These are phyloP conservation scores for Steatocranus sp. DNA, from an alignment of 2,797 vertebrate species.

Conservation along the genomic window DNA sequence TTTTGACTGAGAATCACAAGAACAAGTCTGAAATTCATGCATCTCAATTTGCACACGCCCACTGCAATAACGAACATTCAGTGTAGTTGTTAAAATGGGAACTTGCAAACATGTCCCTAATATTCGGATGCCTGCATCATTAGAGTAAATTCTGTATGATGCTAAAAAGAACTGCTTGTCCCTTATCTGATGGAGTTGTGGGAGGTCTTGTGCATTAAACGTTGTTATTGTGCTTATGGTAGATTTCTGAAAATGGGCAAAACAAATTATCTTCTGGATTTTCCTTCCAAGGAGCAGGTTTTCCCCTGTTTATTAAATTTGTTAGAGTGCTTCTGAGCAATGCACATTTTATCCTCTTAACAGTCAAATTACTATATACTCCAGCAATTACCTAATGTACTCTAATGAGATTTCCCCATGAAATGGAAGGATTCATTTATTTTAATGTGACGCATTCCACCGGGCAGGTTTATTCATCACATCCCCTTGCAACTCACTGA, in stretches of 20 bases:
- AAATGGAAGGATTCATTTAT: constrained; percentile 83
- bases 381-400: constrained; percentile 84
- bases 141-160: constrained; percentile 13
- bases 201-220: constrained; percentile 40
- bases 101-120: constrained; percentile 31
- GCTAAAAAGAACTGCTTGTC: constrained; percentile 20
- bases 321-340: constrained; percentile 81
- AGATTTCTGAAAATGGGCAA: constrained; percentile 48
- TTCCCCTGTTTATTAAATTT: constrained; percentile 78
- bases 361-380: constrained; percentile 84
- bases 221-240: constrained; percentile 44
- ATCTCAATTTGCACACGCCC: constrained; percentile 47
- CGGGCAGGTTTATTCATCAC: constrained; percentile 64
- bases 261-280: constrained; percentile 63
- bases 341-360: constrained; percentile 83
- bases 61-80: constrained; percentile 21
- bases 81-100: constrained; percentile 24
- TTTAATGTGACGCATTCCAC: constrained; percentile 76
- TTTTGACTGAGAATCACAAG: constrained; percentile 61
- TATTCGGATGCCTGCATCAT: constrained; percentile 28
- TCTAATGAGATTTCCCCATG: constrained; percentile 82
- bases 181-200: constrained; percentile 24
- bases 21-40: constrained; percentile 53
- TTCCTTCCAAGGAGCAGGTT: constrained; percentile 60
- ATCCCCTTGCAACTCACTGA: constrained; percentile 38